Evolutionary conservation across 2,113 vertebrate species (phyloP), one percentile per base, ranked within the genome.

Genomic region (Dendropsophus ebraccatus): DNA sequence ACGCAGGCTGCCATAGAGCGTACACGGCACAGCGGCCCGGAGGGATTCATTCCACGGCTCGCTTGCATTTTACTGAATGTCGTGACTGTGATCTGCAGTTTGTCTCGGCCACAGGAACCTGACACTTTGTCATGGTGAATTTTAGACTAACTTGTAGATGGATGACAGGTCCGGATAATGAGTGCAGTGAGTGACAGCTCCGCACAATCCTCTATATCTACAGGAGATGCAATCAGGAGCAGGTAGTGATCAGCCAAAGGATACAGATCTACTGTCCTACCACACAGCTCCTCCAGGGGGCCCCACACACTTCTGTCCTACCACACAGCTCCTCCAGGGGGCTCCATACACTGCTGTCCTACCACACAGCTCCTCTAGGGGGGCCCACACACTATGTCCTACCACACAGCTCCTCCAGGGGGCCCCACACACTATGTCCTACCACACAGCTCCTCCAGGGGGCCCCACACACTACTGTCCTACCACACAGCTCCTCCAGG

Each of bases 51-150:
- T 60, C 70, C 37, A 28, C 8, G 2, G 50, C 52, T 74, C 25
- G 54, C 54, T 28, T 76, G 75, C n/a, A 56, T 30, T 41, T 62
- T 49, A 2, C 65, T 32, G 81, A 83, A 56, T 73, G 69, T 73
- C 9, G 11, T 56, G 50, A 30, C 70, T 84, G 32, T 76, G 28
- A 78, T 85, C 74, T 78, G 83, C 37, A 67, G 74, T 69, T 23
- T 17, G 35, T 85, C 74, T 85, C 60, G 32, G 60, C 16, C 74
- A 65, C 74, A 6, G 41, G 14, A 11, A 13, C 72, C 49, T 76
- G 45, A 85, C 83, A 41, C 74, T 78, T 58, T 78, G 60, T 85
- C 83, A 69, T 23, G 12, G 45, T 2, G 41, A 78, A 67, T 78
- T 69, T 67, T 41, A 69, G 77, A 78, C 45, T 1, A 45, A 54